These are phyloP conservation scores for Sinocyclocheilus anshuiensis DNA, from an alignment of 2,113 vertebrate species.

Conservation along the genomic window DNA sequence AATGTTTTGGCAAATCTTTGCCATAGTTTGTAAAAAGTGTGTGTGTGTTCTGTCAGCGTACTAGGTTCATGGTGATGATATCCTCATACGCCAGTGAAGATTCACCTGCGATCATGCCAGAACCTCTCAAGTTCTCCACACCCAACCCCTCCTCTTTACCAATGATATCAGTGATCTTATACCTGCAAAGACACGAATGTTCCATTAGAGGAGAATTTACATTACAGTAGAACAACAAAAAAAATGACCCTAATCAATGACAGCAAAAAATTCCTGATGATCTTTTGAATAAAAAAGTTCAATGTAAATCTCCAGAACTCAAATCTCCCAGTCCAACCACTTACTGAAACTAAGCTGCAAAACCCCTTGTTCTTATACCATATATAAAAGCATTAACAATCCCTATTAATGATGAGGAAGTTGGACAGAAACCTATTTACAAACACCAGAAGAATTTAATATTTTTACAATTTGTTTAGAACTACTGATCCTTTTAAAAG, in stretches of 20 bases:
- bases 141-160: constrained; percentile 97
- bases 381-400: background rate
- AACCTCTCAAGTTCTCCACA: constrained; percentile 92
- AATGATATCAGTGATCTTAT: constrained; percentile 99
- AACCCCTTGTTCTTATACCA: background rate
- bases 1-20: background rate
- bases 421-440: too few relatives aligned
- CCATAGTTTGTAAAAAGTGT: background rate
- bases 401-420: too few relatives aligned
- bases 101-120: constrained; percentile 98
- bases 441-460: too few relatives aligned
- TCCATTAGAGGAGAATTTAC: background rate
- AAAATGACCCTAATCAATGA: background rate
- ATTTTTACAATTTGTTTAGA: too few relatives aligned
- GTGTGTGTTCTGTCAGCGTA: constrained; percentile 58
- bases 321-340: background rate
- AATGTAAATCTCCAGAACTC: background rate
- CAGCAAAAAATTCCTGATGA: background rate
- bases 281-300: background rate
- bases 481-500: too few relatives aligned
- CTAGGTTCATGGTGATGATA: constrained; percentile 97
- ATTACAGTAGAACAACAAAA: too few relatives aligned
- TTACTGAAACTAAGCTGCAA: background rate
- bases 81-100: constrained; percentile 94
- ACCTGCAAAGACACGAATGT: constrained; percentile 75